These are phyloP conservation scores for Oxyura jamaicensis DNA, from an alignment of 2,113 vertebrate species.

Conservation along the genomic window DNA sequence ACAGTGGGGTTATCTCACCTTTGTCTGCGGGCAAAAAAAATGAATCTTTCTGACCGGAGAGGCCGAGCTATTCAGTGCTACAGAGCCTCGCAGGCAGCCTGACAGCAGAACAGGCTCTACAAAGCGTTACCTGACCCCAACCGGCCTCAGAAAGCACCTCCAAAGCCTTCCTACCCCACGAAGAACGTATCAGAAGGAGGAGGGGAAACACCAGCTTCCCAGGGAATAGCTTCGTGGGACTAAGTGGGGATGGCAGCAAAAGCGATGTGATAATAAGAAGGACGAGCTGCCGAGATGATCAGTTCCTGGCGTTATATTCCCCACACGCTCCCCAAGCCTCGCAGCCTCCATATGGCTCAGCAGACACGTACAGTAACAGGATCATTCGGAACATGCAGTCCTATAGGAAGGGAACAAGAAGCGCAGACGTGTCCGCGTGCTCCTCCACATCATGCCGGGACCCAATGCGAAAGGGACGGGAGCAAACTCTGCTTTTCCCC, in stretches of 20 bases:
- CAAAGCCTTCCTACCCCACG: not conserved
- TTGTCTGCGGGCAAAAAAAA: conserved; percentile 37
- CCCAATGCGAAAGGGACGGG: not conserved
- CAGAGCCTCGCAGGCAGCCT: conserved; percentile 7
- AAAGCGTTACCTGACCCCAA: not conserved
- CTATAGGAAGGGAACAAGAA: conserved; percentile 57
- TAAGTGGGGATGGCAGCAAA: conserved; percentile 38
- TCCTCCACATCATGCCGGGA: not conserved
- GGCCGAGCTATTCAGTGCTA: not conserved
- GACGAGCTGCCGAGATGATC: conserved; percentile 61
- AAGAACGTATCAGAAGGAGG: not conserved
- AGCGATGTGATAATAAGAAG: conserved; percentile 16
- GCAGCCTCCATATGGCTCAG: conserved; percentile 72
- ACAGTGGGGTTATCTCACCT: conserved; percentile 59
- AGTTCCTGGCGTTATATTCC: conserved; percentile 62
- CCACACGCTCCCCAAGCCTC: conserved; percentile 61
- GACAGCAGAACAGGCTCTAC: not conserved
- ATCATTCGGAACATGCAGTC: conserved; percentile 36
- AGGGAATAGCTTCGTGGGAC: not conserved
- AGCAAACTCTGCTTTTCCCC: not conserved
- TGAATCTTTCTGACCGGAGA: not conserved
- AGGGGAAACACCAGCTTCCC: conserved; percentile 16
- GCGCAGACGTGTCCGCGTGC: not conserved
- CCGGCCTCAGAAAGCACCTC: not conserved
- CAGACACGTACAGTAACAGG: conserved; percentile 65